Base-by-base conservation (phyloP, 2,797 vertebrate species). In the Enteromius anoplus region DNA sequence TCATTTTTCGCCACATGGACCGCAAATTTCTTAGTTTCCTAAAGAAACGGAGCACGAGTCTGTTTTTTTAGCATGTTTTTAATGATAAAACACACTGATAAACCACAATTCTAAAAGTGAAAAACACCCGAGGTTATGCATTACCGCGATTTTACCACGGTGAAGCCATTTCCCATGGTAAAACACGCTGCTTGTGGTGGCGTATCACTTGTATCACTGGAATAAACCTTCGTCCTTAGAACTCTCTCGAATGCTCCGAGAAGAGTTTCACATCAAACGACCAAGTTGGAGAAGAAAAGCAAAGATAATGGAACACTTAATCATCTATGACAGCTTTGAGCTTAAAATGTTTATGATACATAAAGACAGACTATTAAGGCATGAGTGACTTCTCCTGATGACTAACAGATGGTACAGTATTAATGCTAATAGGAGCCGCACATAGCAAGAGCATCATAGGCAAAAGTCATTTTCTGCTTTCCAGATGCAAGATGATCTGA, bases 281-380 rank as follows among this genome's bases (percentile, higher is more conserved):
- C 23, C 42, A 86, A 86, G 64, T 83, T 87, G 76, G 88, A 88
- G 91, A 90, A 90, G 92, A 91, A 93, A 93, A 92, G 92, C 89
- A 86, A 88, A 88, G 91, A 92, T 93, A 94, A 94, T 93, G 92
- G 93, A 92, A 92, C 90, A 91, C 91, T 93, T 94, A 93, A 92
- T 93, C 92, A 93, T 93, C 94, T 94, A 93, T 93, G 93, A 94
- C 93, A 94, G 85, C 45, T 82, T 62, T 66, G 81, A 81, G 65
- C 80, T 84, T 70, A 47, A 71, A 81, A 85, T 81, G 78, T 87
- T 88, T 80, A 72, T 73, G 14, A 65, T 80, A 83, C 79, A 78
- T 93, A 93, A 94, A 92, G 93, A 94, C 92, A 91, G 91, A 89
- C 93, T 92, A 92, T 93, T 94, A 93, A 92, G 89, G 87, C 91